Base-by-base conservation (phyloP, 2,888 invertebrate genomes). In the Acanthococcus lagerstroemiae region DNA sequence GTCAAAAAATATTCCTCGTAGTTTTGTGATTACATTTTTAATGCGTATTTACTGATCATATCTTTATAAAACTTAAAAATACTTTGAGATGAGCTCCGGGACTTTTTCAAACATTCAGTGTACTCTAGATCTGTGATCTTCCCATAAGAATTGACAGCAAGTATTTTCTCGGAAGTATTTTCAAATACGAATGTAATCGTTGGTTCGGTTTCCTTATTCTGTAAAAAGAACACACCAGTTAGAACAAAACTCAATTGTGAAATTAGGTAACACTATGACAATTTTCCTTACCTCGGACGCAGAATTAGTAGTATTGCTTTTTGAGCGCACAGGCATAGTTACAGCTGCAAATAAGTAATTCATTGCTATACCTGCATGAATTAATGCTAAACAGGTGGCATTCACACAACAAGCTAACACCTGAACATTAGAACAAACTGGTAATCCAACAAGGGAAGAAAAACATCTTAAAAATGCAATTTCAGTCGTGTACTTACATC, bases 341-440 rank as follows among this genome's bases (percentile, higher is more conserved):
- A 91, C 84, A 0, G 89, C 89, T 5, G 88, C 92, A 73, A 92
- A 83, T 30, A 88, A 82, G 74, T 82, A 87, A 70, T 85, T 85
- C 86, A 95, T 86, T 15, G 87, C 82, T n/a, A 94, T 78, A 24
- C 90, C 88, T 0, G 90, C 83, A 77, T 90, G 87, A 1, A 95
- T 78, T 27, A 93, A 78, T 0, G 93, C 90, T 67, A 93, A 77
- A 75, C 90, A 92, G 0, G 84, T 80, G 24, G 89, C 86, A 79
- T 95, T 95, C 30, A 95, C 79, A 15, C 86, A 83, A 75, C 89
- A 87, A 0, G 91, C 84, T 61, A 93, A 77, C 2, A 91, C 75
- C 90, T 87, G 76, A 54, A 65, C 65, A n/a, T 26, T n/a, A 12
- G 4, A 55, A 55, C 6, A n/a, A 12, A 55, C 17, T 26, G n/a